Evolutionary conservation across 2,113 vertebrate species (phyloP).

Genomic region (Arothron firmamentum): DNA sequence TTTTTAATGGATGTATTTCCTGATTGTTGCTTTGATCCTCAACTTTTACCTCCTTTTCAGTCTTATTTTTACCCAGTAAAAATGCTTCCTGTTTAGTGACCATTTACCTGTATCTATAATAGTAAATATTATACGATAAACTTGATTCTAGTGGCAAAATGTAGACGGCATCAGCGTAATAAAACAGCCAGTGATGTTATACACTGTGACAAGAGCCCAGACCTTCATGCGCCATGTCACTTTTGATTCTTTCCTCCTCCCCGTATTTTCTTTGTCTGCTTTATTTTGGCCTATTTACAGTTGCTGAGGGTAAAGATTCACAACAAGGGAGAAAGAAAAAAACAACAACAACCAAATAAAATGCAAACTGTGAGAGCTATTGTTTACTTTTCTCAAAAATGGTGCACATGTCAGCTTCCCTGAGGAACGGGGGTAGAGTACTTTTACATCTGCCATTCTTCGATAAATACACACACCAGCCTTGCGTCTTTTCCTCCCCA

Average conservation of each 20-base stretch:
- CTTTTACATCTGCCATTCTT: constrained; percentile 73
- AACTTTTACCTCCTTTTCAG: neutral
- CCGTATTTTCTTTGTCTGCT: constrained; percentile 50
- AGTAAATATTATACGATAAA: too few relatives aligned
- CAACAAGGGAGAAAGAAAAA: constrained; percentile 15
- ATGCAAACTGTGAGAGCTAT: constrained; percentile 55
- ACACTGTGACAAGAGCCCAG: constrained; percentile 27
- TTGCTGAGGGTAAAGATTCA: constrained; percentile 60
- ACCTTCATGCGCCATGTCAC: constrained; percentile 37
- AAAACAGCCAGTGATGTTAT: constrained; percentile 23
- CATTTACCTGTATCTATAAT: too few relatives aligned
- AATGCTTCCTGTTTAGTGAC: too few relatives aligned
- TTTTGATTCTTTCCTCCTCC: constrained; percentile 52
- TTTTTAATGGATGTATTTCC: neutral
- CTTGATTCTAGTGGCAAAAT: constrained; percentile 21
- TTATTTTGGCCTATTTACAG: constrained; percentile 68
- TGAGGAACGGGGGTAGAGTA: constrained; percentile 53
- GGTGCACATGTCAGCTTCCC: constrained; percentile 71
- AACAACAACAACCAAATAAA: neutral
- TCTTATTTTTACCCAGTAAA: constrained; percentile 22
- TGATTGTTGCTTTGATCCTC: neutral
- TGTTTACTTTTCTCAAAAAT: constrained; percentile 72
- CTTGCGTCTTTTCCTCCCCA: constrained; percentile 39
- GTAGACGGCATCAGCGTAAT: constrained; percentile 17
- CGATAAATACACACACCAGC: constrained; percentile 66